Base-by-base conservation (phyloP, 2,113 vertebrate genomes). In the Seriola quinqueradiata region DNA sequence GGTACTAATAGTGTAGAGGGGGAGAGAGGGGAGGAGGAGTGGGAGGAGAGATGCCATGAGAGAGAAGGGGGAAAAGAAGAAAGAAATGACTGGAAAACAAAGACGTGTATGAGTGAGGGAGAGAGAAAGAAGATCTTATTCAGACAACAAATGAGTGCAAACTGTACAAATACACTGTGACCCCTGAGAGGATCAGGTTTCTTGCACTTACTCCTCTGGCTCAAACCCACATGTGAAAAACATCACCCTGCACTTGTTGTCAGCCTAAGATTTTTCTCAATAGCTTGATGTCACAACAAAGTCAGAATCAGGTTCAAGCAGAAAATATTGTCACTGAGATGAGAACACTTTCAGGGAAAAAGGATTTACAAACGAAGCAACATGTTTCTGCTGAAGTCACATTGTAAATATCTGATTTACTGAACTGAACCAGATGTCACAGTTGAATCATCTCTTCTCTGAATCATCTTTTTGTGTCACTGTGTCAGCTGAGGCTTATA, bases 371-470 rank as follows among this genome's bases (percentile, higher is more conserved):
- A 75, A 61, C 8, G 3, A 55, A 28, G 36, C 42, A 59, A 67
- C 42, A 48, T 9, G 57, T 58, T 76, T 82, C 32, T 74, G 70
- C 66, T 66, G 52, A 79, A 81, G 63, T 70, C 36, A 66, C 60
- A 65, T 19, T 28, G 34, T 69, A 52, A 46, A 48, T 59, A 64
- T 73, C 38, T 70, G 46, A 48, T 72, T 48, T 50, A 42, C n/a
- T 60, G 63, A 87, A 59, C 21, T 32, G 25, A 72, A 84, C 65
- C 92, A 92, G 87, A 92, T 91, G 88, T 90, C 81, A 28, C 38
- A 32, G 66, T 60, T 82, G 81, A 91, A 81, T 87, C 80, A 89
- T 70, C 65, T 74, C 80, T 80, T 59, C n/a, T 71, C 32, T 85
- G 79, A 87, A 85, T 83, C 74, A 81, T 59, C 38, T 52, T 25